Evolutionary conservation across 1,140 invertebrate species (phyloP).

Genomic region (Carposina sasakii): DNA sequence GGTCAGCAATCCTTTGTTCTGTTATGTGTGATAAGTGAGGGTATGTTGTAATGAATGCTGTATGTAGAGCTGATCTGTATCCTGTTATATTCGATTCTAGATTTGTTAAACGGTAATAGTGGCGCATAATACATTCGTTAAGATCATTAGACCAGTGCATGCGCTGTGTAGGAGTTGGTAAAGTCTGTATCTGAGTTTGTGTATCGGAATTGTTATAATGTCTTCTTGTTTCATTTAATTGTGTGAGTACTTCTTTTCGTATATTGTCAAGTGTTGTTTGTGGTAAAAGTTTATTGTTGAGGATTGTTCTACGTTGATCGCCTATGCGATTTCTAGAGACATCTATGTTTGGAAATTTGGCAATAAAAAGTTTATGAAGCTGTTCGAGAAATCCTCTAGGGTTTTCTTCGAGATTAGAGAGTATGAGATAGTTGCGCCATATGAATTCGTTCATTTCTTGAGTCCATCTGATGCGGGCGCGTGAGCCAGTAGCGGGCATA

Average conservation of each 20-base stretch:
- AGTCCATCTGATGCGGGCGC: conserved; percentile 1
- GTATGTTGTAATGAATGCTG: background rate
- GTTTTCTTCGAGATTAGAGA: background rate
- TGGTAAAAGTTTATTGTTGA: conserved; percentile 16
- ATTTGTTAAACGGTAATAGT: background rate
- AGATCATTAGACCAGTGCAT: background rate
- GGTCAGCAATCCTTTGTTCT: background rate
- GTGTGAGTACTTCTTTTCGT: conserved; percentile 8
- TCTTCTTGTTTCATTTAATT: too few relatives aligned
- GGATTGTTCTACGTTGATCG: conserved; percentile 16
- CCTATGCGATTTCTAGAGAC: conserved; percentile 13
- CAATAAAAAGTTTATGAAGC: conserved; percentile 11
- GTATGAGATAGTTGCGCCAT: conserved; percentile 2
- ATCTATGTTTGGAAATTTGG: conserved; percentile 12
- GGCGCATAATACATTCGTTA: background rate
- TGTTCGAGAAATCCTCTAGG: background rate
- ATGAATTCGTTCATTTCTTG: conserved; percentile 5
- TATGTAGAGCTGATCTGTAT: background rate
- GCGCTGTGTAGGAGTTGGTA: background rate
- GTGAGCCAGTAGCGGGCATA: background rate
- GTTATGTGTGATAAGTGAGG: background rate
- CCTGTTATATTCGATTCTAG: background rate
- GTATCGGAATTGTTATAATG: too few relatives aligned
- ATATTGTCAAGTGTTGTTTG: conserved; percentile 12
- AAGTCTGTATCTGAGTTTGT: background rate